phyloP scores from a whole-genome alignment of 2,888 invertebrate species.

The Balanococcus diminutus region DNA sequence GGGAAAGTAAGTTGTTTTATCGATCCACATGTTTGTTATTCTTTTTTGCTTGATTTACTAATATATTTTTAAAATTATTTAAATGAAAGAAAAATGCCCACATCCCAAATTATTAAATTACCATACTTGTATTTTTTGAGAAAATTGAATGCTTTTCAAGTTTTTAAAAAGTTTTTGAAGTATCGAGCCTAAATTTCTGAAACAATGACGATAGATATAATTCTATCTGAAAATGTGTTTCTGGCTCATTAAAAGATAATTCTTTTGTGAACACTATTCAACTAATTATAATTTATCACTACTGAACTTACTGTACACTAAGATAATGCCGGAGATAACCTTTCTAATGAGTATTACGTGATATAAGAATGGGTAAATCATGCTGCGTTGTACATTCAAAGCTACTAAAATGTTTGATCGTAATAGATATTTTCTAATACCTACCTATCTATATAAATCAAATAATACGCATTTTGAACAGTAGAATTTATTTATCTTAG shows the following conservation, averaged over 20 bases:
- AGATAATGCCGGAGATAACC: conserved; percentile 19
- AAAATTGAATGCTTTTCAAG: too few species aligned
- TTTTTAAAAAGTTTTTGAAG: too few species aligned
- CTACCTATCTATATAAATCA: background rate
- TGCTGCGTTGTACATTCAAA: background rate
- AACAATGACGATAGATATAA: background rate
- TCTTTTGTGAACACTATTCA: background rate
- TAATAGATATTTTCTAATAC: too few species aligned
- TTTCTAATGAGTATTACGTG: conserved; percentile 3
- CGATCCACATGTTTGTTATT: conserved; percentile 12
- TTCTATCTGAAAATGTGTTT: background rate
- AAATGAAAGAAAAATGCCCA: too few species aligned
- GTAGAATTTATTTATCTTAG: background rate
- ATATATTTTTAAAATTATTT: background rate
- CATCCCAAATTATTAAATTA: too few species aligned
- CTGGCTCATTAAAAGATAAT: background rate
- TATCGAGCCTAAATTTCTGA: too few species aligned
- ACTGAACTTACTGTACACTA: background rate
- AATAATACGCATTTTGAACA: background rate
- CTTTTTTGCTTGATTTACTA: too few species aligned
- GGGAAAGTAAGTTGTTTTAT: conserved; percentile 70
- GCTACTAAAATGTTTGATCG: background rate
- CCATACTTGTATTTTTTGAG: too few species aligned
- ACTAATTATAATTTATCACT: background rate
- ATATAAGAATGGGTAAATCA: conserved; percentile 25